phyloP scores from a whole-genome alignment of 35 echinoderm and acorn worm species.

The Diadema setosum region DNA sequence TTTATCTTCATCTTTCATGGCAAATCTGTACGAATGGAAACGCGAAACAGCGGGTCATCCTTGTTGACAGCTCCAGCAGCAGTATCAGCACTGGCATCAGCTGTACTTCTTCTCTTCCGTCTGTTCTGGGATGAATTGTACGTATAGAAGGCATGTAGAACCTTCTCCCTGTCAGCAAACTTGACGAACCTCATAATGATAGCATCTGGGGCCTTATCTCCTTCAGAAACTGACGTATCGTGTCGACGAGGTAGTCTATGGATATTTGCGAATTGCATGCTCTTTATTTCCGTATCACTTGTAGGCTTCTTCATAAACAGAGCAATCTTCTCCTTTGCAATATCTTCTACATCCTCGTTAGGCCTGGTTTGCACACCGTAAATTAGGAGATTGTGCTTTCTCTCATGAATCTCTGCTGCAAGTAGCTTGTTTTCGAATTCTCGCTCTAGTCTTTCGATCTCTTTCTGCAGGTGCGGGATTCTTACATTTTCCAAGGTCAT shows the following conservation, averaged over 20 bases:
- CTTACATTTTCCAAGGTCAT: background rate
- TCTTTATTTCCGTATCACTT: background rate
- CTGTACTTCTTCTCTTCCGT: no score
- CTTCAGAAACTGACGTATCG: background rate
- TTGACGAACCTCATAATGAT: background rate
- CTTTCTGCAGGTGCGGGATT: background rate
- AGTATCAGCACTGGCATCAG: no score
- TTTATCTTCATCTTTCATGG: background rate
- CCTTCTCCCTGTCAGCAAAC: background rate
- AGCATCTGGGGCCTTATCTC: background rate
- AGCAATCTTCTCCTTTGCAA: background rate
- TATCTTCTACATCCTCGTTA: background rate
- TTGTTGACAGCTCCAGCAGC: no score
- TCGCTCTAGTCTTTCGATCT: background rate
- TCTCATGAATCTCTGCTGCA: background rate
- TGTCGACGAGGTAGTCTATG: background rate
- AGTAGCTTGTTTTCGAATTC: background rate
- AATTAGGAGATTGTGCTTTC: background rate
- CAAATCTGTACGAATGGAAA: background rate
- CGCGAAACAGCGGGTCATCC: background rate
- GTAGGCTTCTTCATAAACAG: background rate
- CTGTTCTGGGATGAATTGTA: no score
- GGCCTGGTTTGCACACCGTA: background rate
- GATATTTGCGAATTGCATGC: background rate
- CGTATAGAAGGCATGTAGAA: background rate